Percentiles rank a stretch among this genome's conserved stretches.
These are phyloP conservation scores for Chaetura pelagica DNA, from an alignment of 2,113 vertebrate species.

Conservation along the genomic window DNA sequence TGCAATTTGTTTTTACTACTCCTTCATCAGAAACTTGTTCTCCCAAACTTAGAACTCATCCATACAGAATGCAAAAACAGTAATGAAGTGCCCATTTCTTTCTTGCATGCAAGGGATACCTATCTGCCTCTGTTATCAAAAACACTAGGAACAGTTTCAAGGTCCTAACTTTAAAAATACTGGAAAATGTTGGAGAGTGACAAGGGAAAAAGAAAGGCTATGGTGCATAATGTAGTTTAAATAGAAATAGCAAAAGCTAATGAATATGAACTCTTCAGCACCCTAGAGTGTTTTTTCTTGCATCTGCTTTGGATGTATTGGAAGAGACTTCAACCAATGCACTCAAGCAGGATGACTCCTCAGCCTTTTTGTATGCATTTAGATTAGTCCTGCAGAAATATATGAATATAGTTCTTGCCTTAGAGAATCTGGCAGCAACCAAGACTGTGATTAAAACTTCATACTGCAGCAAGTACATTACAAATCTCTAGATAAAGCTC, in stretches of 20 bases:
- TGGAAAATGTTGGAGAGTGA: background rate
- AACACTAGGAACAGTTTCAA: background rate
- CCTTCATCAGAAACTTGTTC: background rate
- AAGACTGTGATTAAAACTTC: background rate
- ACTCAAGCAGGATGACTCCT: background rate
- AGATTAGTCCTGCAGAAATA: background rate
- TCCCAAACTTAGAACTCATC: background rate
- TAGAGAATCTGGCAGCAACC: background rate
- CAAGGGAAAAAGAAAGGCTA: background rate
- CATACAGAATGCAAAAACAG: background rate
- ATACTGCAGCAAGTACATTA: background rate
- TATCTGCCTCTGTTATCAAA: background rate
- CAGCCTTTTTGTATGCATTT: background rate
- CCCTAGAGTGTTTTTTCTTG: background rate
- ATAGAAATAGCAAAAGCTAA: background rate
- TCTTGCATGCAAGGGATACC: background rate
- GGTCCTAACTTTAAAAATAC: background rate
- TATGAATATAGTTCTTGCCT: background rate
- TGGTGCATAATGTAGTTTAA: background rate
- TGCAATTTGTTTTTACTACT: background rate
- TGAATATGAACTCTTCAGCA: background rate
- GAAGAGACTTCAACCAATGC: background rate
- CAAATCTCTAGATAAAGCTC: background rate
- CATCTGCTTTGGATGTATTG: background rate
- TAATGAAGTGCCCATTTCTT: background rate